Conservation (phyloP, 2,113 vertebrate genomes). For the Dicrurus megarhynchus region DNA sequence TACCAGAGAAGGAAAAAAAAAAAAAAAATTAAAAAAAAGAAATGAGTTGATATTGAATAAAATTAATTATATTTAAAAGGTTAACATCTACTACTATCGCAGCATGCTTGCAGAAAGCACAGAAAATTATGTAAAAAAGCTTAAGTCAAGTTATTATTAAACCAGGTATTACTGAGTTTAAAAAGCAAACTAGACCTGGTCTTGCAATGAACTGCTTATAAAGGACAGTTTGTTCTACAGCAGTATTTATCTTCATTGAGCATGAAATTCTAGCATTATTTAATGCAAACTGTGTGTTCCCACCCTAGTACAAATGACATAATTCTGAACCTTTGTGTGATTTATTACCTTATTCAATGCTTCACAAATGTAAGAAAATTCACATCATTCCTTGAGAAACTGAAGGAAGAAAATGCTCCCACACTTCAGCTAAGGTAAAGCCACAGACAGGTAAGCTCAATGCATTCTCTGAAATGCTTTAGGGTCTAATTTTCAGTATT, state of each 20-base stretch:
- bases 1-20: not conserved
- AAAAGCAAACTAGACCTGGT: not conserved
- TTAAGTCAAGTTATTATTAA: not conserved
- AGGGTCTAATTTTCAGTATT: not conserved
- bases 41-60: not conserved
- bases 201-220: not conserved
- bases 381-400: not conserved
- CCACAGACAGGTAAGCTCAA: not conserved
- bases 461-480: not conserved
- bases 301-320: not conserved
- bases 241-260: not conserved
- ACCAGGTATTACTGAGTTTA: not conserved
- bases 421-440: not conserved
- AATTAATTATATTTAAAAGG: not conserved
- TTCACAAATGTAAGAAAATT: not conserved
- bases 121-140: accelerated
- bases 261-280: not conserved
- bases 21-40: not conserved
- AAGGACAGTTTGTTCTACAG: not conserved
- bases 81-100: accelerated
- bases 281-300: not conserved
- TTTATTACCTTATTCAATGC: not conserved
- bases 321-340: not conserved
- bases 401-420: not conserved
- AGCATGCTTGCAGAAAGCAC: not conserved